These are phyloP conservation scores for Galerucella pusilla DNA, from an alignment of 2,888 invertebrate species.

Conservation along the genomic window DNA sequence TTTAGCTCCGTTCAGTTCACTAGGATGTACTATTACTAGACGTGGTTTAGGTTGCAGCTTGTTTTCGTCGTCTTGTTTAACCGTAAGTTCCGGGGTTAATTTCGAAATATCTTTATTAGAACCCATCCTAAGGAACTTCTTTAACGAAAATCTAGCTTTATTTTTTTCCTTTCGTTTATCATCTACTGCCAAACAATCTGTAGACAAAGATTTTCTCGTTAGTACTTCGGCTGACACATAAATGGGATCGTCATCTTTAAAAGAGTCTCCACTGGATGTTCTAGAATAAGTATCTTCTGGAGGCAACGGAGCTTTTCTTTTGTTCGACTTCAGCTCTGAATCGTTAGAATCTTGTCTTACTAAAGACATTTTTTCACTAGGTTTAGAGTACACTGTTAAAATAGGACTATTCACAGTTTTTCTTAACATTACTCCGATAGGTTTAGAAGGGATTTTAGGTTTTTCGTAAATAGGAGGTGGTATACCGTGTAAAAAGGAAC, in stretches of 20 bases:
- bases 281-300: slow-evolving; percentile 74
- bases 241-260: slow-evolving; percentile 53
- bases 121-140: slow-evolving; percentile 85
- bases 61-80: slow-evolving; percentile 41
- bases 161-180: slow-evolving; percentile 75
- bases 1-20: slow-evolving; percentile 84
- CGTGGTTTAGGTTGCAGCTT: slow-evolving; percentile 52
- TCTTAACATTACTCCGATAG: slow-evolving; percentile 63
- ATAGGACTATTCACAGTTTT: slow-evolving; percentile 49
- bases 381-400: slow-evolving; percentile 37
- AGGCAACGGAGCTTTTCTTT: slow-evolving; percentile 83
- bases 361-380: slow-evolving; percentile 61
- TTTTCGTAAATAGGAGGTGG: slow-evolving; percentile 63
- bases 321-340: slow-evolving; percentile 68
- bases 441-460: slow-evolving; percentile 80
- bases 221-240: slow-evolving; percentile 72
- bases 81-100: slow-evolving; percentile 64
- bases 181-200: slow-evolving; percentile 72
- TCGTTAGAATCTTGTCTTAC: slow-evolving; percentile 71
- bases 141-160: slow-evolving; percentile 82
- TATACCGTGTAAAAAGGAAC: slow-evolving; percentile 76
- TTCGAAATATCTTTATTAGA: slow-evolving; percentile 77
- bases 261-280: slow-evolving; percentile 71
- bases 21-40: slow-evolving; percentile 89
- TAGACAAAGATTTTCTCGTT: slow-evolving; percentile 78